Percentiles rank a stretch among this genome's conserved stretches.
Evolutionary conservation across 2,888 invertebrate genomes (phyloP).

Genomic region (Hemistola chrysoprasaria): DNA sequence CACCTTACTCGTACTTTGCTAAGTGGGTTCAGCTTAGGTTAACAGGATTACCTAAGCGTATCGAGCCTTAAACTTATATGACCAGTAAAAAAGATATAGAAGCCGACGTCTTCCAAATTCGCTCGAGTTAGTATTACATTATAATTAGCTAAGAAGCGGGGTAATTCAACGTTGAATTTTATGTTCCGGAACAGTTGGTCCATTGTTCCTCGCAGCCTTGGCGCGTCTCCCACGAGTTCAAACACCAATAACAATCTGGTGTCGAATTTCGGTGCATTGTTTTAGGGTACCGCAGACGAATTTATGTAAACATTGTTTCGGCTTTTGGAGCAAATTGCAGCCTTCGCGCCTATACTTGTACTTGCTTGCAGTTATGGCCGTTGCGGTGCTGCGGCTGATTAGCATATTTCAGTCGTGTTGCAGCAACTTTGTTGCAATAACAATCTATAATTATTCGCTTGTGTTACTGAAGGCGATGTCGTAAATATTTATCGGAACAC

Average conservation of each 20-base stretch:
- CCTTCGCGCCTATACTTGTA: background rate
- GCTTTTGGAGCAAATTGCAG: constrained; percentile 10
- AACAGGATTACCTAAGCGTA: no score
- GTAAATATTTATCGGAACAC: constrained; percentile 6
- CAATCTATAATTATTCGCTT: constrained; percentile 5
- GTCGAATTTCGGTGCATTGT: constrained; percentile 53
- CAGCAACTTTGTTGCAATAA: constrained; percentile 12
- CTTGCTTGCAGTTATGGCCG: no score
- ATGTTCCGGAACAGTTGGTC: constrained; percentile 45
- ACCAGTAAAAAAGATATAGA: background rate
- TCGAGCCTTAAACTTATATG: no score
- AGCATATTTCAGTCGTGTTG: constrained; percentile 3
- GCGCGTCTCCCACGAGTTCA: constrained; percentile 43
- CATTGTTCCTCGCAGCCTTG: constrained; percentile 26
- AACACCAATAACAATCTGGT: constrained; percentile 44
- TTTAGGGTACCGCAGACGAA: constrained; percentile 33
- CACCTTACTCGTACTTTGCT: no score
- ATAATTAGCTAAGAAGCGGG: constrained; percentile 34
- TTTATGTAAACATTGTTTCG: constrained; percentile 32
- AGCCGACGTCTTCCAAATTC: constrained; percentile 6
- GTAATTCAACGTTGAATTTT: constrained; percentile 41
- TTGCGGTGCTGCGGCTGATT: constrained; percentile 1
- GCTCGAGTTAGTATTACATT: constrained; percentile 14
- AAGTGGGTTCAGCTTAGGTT: no score
- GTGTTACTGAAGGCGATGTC: background rate